These are phyloP conservation scores for Isoperla grammatica DNA, from an alignment of 2,888 invertebrate genomes.

Conservation along the genomic window DNA sequence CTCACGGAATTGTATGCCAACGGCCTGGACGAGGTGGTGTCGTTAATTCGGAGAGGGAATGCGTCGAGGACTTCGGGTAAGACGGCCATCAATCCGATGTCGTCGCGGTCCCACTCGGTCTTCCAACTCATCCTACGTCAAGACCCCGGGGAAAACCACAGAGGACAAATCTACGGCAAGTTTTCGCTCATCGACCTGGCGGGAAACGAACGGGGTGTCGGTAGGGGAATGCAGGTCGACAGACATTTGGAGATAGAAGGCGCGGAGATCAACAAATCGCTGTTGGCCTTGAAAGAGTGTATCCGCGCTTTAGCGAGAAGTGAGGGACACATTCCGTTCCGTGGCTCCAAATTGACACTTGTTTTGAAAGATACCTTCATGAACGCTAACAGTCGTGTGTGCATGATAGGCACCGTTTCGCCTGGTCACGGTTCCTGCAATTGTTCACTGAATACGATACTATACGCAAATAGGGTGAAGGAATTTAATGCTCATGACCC, in stretches of 20 bases:
- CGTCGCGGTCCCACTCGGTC: conserved; percentile 97
- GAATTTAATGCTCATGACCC: too few relatives aligned
- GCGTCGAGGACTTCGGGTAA: conserved; percentile 91
- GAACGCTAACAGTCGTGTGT: too few relatives aligned
- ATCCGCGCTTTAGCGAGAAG: conserved; percentile 93
- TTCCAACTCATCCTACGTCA: conserved; percentile 91
- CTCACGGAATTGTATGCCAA: conserved; percentile 91
- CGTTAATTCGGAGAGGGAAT: conserved; percentile 87
- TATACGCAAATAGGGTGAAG: too few relatives aligned
- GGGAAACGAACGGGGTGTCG: conserved; percentile 97
- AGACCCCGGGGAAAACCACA: conserved; percentile 39
- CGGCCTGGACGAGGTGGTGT: conserved; percentile 87
- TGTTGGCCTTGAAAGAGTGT: conserved; percentile 95
- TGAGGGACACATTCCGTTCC: conserved; percentile 91
- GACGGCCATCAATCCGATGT: conserved; percentile 97
- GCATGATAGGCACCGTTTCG: too few relatives aligned
- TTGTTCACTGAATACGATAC: too few relatives aligned
- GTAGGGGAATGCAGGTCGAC: conserved; percentile 89
- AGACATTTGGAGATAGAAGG: conserved; percentile 91
- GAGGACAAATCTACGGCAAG: conserved; percentile 84
- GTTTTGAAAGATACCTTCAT: conserved; percentile 46
- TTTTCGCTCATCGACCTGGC: conserved; percentile 97
- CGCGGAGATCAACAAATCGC: conserved; percentile 94
- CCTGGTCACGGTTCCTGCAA: too few relatives aligned
- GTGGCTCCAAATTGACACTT: conserved; percentile 94